Evolutionary conservation across 2,888 invertebrate genomes (phyloP), one percentile per base, ranked within the genome.

Genomic region (Acanthoscelides obtectus): DNA sequence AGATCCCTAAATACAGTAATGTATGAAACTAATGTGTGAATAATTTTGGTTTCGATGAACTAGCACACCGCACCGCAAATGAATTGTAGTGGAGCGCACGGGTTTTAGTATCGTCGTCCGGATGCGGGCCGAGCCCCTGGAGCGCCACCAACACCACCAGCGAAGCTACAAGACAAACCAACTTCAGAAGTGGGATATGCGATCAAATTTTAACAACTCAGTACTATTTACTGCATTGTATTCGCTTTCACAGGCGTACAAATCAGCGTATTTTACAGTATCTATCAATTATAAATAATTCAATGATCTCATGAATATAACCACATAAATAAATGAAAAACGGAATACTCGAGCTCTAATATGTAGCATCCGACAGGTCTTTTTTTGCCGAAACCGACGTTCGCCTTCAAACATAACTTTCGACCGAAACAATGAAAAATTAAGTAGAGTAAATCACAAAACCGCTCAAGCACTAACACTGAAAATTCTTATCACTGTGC

Each of bases 81-180:
- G 45, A 6, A 45, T 45, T 45, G 45, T 45, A 6, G 45, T 12
- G 8, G 45, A 1, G 8, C 45, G 12, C 45, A 45, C 17, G 45
- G 45, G 45, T 45, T 45, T 45, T 45, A 45, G 45, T 45, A 45
- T 45, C 45, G 3, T 17, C 45, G 45, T 45, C 45, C 45, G 45
- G 45, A 45, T 45, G 45, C 6, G 12, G 45, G 45, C 12, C 66
- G 66, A 3, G 66, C 22, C 4, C 66, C 66, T 6, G 66, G 66
- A 22, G 4, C 66, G 66, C 70, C 70, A 66, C 77, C 76, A 27
- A 75, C 77, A 22, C 78, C 78, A 74, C 79, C 75, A 72, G 77
- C 77, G 74, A 76, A 77, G 74, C 78, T 78, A 76, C 74, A 77
- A 77, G 75, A 71, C 71, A 72, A 73, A 45, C 6, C 45, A 45